A percentile compares a stretch with the other conserved stretches of the same genome.
Conservation (phyloP, 2,888 invertebrate species). For the Thereva unica region DNA sequence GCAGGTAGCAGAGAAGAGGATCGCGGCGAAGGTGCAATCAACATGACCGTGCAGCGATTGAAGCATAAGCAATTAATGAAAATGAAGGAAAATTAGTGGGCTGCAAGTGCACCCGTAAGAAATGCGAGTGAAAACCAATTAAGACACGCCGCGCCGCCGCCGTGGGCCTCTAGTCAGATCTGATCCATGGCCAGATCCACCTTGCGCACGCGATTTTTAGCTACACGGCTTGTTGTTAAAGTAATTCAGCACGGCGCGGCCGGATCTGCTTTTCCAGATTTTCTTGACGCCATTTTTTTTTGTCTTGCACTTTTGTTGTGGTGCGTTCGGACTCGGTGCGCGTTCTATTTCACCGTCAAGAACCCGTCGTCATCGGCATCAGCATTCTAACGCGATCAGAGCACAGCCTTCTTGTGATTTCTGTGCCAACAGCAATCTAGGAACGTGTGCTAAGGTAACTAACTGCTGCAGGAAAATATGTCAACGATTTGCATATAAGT, state of each 20-base stretch:
- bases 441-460: slow-evolving; percentile 23
- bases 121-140: slow-evolving; percentile 34
- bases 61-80: slow-evolving; percentile 30
- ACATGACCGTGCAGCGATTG: background rate
- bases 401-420: slow-evolving; percentile 18
- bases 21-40: slow-evolving; percentile 14
- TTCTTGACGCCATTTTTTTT: slow-evolving; percentile 1
- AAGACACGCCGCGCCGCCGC: slow-evolving; percentile 2
- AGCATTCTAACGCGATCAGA: background rate
- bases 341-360: background rate
- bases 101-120: slow-evolving; percentile 32
- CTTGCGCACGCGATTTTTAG: slow-evolving; percentile 32
- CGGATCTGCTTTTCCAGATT: slow-evolving; percentile 30
- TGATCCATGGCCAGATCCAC: slow-evolving; percentile 23
- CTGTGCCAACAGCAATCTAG: slow-evolving; percentile 27
- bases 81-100: slow-evolving; percentile 32
- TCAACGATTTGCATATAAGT: slow-evolving; percentile 42
- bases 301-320: background rate
- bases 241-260: slow-evolving; percentile 31
- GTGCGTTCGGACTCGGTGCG: background rate
- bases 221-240: slow-evolving; percentile 8
- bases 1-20: background rate
- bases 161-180: slow-evolving; percentile 17
- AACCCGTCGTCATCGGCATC: background rate
- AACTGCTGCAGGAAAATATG: slow-evolving; percentile 35